phyloP scores from a whole-genome alignment of 2,797 vertebrate species.

The Hyperoplus lanceolatus region DNA sequence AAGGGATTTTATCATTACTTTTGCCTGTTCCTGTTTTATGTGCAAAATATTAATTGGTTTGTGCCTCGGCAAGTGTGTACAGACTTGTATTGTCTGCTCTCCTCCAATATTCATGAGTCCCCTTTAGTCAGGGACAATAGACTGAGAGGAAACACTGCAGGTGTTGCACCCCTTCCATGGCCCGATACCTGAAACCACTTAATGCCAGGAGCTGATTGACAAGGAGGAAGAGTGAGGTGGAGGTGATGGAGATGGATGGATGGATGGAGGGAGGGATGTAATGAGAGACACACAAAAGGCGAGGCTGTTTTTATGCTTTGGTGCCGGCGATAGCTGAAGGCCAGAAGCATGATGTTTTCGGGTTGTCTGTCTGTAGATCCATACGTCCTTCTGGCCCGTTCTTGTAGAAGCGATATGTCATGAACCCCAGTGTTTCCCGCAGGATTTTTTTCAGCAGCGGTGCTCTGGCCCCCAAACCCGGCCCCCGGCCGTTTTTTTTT shows the following conservation, averaged over 20 bases:
- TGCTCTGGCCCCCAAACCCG: too few relatives aligned
- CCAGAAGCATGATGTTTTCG: too few relatives aligned
- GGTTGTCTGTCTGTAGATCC: too few relatives aligned
- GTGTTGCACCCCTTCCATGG: slow-evolving; percentile 64
- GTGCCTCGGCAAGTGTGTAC: slow-evolving; percentile 11
- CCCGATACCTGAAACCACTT: slow-evolving; percentile 67
- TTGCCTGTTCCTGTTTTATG: neutral
- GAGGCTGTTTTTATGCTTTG: neutral
- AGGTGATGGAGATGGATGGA: slow-evolving; percentile 42
- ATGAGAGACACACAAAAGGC: neutral
- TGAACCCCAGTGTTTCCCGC: too few relatives aligned
- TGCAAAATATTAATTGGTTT: neutral
- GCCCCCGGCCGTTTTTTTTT: too few relatives aligned
- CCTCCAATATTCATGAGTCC: slow-evolving; percentile 81
- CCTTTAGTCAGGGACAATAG: slow-evolving; percentile 68
- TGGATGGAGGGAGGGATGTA: neutral
- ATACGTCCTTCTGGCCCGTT: too few relatives aligned
- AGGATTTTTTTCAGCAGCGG: too few relatives aligned
- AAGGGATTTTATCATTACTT: neutral
- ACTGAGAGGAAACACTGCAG: slow-evolving; percentile 59
- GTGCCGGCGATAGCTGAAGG: too few relatives aligned
- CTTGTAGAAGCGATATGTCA: too few relatives aligned
- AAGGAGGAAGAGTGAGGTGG: slow-evolving; percentile 36
- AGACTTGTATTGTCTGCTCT: slow-evolving; percentile 40
- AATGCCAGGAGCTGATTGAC: slow-evolving; percentile 37